Evolutionary conservation across 2,797 vertebrate genomes (phyloP), one percentile per base, ranked within the genome.

Genomic region (Xerus rutilus): DNA sequence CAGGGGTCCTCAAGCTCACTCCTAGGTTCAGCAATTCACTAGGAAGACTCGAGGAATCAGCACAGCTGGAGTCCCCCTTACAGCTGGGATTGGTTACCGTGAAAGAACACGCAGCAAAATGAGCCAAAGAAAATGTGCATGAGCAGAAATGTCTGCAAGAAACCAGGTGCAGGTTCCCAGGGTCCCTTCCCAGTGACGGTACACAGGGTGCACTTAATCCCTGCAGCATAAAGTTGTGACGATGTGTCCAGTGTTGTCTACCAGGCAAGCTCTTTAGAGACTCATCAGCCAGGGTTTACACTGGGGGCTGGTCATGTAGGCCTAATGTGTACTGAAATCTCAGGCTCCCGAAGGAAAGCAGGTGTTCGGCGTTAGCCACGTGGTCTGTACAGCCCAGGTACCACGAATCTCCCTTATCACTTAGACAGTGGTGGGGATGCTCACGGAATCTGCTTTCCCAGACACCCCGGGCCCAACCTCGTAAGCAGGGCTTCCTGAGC

Each of bases 221-320:
- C 8, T 67, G 20, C 62, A 54, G 52, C 73, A 20, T 64, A 2
- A 2, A 39, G 12, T 1, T 18, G 79, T 62, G 82, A n/a, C 13
- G 0, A 3, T 7, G 0, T 8, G 1, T 47, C 39, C 70, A 30
- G 45, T 2, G 7, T 13, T 70, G 30, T 52, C 39, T 18, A 14
- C 70, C 49, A 25, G 52, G 62, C n/a, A 62, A 7, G 39, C 69
- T 64, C 47, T n/a, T 79, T 78, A 93, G 69, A 93, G 79, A 82
- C 45, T 79, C 25, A 23, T 25, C 6, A 30, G 11, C 28, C 5
- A 0, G 28, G 74, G 23, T 47, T 67, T 59, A 35, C 32, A 43
- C 0, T 72, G 17, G 62, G 45, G 62, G 52, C 79, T 69, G 32
- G 39, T 64, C 54, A 23, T 0, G 1, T 5, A 7, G 72, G 30